Evolutionary conservation across 2,888 invertebrate species (phyloP).

Genomic region (Agelastica alni): DNA sequence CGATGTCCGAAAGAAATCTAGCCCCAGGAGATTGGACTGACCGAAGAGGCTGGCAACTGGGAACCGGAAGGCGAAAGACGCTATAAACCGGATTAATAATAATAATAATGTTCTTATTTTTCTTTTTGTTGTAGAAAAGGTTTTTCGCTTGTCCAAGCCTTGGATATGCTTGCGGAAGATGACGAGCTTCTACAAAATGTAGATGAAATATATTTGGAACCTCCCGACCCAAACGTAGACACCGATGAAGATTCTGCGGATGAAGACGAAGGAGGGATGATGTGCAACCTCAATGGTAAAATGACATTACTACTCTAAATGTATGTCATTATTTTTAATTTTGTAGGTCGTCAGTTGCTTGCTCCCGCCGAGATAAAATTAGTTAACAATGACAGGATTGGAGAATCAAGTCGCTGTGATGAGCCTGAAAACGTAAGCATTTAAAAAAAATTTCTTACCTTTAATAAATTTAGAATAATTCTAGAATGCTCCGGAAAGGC

Average conservation of each 20-base stretch:
- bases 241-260: constrained; percentile 31
- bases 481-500: no score
- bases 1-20: no score
- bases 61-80: no score
- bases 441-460: no score
- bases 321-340: constrained; percentile 11
- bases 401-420: constrained; percentile 3
- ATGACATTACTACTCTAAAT: neutral
- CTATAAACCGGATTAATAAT: no score
- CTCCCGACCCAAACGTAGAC: constrained; percentile 17
- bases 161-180: constrained; percentile 7
- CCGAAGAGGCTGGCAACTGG: no score
- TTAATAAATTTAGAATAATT: no score
- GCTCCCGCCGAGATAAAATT: constrained; percentile 24
- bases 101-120: no score
- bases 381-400: constrained; percentile 16
- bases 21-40: no score
- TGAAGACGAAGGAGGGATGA: constrained; percentile 27
- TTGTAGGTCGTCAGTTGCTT: constrained; percentile 17
- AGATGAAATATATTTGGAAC: constrained; percentile 28
- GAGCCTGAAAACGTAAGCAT: constrained; percentile 4
- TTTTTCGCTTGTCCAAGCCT: constrained; percentile 6
- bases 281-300: constrained; percentile 19
- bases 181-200: constrained; percentile 10
- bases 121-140: constrained; percentile 11